Evolutionary conservation across 2,888 invertebrate genomes (phyloP), one percentile per base, ranked within the genome.

Genomic region (Euclidia mi): DNA sequence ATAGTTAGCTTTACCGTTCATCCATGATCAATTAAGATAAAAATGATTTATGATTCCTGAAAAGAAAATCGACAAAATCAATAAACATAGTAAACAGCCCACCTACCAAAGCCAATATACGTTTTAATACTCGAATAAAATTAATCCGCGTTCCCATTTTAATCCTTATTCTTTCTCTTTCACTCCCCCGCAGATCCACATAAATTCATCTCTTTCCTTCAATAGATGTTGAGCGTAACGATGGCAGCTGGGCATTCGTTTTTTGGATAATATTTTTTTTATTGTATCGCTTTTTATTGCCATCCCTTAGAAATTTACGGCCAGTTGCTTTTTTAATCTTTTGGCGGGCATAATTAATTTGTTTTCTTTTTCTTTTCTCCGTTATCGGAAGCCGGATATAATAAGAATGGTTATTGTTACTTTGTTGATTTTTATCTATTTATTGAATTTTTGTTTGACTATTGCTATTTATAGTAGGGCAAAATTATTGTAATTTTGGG

Each of bases 161-260:
- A 91, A 91, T 90, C 91, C 87, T 76, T 76, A 73, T 71, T 52
- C 71, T 65, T 35, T 90, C 90, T 76, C 86, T 78, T 67, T 89
- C 82, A n/a, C 76, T 53, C 87, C 12, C 53, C 60, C 18, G 29
- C 28, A 7, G 10, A 25, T 52, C 11, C 31, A 42, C 53, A 63
- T 76, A 63, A 44, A 31, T 35, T 59, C 37, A 41, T 90, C 85
- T 76, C 87, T 37, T 65, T 89, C 83, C 49, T 76, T 65, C 86
- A 71, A 81, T 85, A 83, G 82, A 84, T 75, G 56, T 67, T 65
- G 72, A 68, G 89, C 88, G 90, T 90, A 88, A 90, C 88, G 84
- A 81, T 84, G 87, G 93, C 93, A 94, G 93, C 93, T 94, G 93
- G 87, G 82, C 83, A 82, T 88, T 88, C 85, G 79, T 89, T 90